Percentiles rank a stretch among this genome's conserved stretches.
These are phyloP conservation scores for Drosophila bifasciata DNA, from an alignment of 1,140 invertebrate species.

Conservation along the genomic window DNA sequence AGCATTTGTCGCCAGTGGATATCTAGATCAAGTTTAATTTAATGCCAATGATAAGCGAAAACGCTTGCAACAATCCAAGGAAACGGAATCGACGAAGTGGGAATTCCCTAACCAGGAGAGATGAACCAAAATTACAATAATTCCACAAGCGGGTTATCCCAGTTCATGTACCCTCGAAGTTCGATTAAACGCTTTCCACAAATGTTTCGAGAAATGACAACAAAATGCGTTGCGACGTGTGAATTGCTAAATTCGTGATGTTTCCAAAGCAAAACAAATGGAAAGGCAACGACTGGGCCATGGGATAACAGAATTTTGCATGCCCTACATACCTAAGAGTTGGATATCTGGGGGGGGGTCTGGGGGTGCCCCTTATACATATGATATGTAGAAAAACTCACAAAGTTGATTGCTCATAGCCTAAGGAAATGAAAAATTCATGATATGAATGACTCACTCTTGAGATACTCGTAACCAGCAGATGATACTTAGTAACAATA, in stretches of 20 bases:
- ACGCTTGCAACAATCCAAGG: conserved; percentile 20
- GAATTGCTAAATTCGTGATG: conserved; percentile 58
- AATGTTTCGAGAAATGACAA: conserved; percentile 29
- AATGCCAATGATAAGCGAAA: conserved; percentile 55
- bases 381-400: too few relatives aligned
- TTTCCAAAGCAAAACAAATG: conserved; percentile 27
- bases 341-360: too few relatives aligned
- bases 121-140: background rate
- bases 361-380: too few relatives aligned
- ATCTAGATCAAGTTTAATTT: conserved; percentile 61
- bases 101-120: conserved; percentile 1
- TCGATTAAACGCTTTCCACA: conserved; percentile 11
- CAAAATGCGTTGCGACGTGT: conserved; percentile 56
- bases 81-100: background rate
- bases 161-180: conserved; percentile 8
- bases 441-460: too few relatives aligned
- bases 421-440: too few relatives aligned
- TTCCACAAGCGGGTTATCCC: background rate
- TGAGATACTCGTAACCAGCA: too few relatives aligned
- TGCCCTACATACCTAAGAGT: too few relatives aligned
- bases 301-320: background rate
- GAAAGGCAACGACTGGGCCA: conserved; percentile 7
- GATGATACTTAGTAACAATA: too few relatives aligned
- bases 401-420: too few relatives aligned
- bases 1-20: conserved; percentile 18